A percentile compares a stretch with the other conserved stretches of the same genome.
Conservation (phyloP, 2,797 vertebrate genomes). For the Spinus pinus region DNA sequence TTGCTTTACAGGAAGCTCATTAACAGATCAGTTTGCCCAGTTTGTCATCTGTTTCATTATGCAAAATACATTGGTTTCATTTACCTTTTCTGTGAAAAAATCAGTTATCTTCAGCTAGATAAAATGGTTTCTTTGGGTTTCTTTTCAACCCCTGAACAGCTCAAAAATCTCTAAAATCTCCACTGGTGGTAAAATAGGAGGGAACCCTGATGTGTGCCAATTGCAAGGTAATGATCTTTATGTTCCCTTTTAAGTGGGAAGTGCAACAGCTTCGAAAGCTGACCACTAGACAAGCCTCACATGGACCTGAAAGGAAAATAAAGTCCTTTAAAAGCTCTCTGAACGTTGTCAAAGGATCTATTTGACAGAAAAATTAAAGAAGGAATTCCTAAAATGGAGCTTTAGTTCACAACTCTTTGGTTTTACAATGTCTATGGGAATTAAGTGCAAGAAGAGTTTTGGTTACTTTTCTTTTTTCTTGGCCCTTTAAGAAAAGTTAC, state of each 20-base stretch:
- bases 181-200: conserved; percentile 73
- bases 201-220: conserved; percentile 72
- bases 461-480: conserved; percentile 26
- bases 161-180: conserved; percentile 77
- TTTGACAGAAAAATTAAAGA: conserved; percentile 64
- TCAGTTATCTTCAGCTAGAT: conserved; percentile 69
- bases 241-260: conserved; percentile 72
- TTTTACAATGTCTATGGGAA: conserved; percentile 44
- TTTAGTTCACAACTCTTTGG: conserved; percentile 23
- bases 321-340: conserved; percentile 66
- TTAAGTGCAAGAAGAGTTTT: conserved; percentile 37
- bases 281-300: conserved; percentile 68
- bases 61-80: conserved; percentile 79
- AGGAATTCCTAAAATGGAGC: conserved; percentile 45
- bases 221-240: conserved; percentile 78
- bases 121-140: conserved; percentile 77
- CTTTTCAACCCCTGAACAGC: conserved; percentile 72
- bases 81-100: conserved; percentile 73
- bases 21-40: conserved; percentile 75
- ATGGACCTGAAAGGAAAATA: conserved; percentile 73
- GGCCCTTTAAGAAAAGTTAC: conserved; percentile 30
- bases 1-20: conserved; percentile 75
- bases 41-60: conserved; percentile 82
- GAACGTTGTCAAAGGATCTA: conserved; percentile 71
- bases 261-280: conserved; percentile 67